A percentile compares a stretch with the other conserved stretches of the same genome.
phyloP scores from a whole-genome alignment of 2,113 vertebrate species.

The Oryzias javanicus region DNA sequence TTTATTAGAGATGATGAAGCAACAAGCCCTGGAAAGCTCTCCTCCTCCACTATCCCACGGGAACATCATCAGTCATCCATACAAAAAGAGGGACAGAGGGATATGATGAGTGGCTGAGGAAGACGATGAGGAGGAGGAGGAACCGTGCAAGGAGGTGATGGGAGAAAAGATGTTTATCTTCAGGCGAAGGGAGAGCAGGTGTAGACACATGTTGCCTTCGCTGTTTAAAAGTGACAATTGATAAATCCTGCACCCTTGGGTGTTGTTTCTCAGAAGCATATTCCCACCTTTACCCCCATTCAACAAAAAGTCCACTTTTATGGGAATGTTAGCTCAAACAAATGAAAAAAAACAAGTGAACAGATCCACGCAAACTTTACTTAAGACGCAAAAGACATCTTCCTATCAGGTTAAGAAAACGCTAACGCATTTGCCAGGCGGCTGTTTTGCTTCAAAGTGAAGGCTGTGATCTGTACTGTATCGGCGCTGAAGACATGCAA shows the following conservation, averaged over 20 bases:
- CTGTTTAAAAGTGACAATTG: conserved; percentile 15
- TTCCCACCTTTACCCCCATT: conserved; percentile 20
- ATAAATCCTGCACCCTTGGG: conserved; percentile 12
- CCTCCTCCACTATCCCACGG: conserved; percentile 79
- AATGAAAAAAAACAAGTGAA: neutral
- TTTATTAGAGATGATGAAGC: conserved; percentile 70
- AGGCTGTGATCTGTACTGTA: conserved; percentile 48
- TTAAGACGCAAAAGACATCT: neutral
- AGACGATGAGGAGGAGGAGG: conserved; percentile 18
- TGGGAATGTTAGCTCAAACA: conserved; percentile 5
- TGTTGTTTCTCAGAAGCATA: conserved; percentile 31
- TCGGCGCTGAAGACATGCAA: conserved; percentile 31
- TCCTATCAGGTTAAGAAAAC: neutral
- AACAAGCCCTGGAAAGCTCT: conserved; percentile 75
- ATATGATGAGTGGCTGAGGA: conserved; percentile 42
- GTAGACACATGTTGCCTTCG: conserved; percentile 12
- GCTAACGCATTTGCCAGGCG: conserved; percentile 7
- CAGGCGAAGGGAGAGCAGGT: conserved; percentile 25
- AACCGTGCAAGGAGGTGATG: conserved; percentile 2
- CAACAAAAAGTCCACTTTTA: neutral
- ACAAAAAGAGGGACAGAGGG: conserved; percentile 38
- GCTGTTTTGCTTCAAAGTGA: neutral
- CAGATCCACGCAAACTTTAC: neutral
- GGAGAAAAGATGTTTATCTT: conserved; percentile 51
- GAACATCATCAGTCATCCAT: conserved; percentile 76